These are phyloP conservation scores for Protosalanx chinensis DNA, from an alignment of 2,797 vertebrate genomes.

Conservation along the genomic window DNA sequence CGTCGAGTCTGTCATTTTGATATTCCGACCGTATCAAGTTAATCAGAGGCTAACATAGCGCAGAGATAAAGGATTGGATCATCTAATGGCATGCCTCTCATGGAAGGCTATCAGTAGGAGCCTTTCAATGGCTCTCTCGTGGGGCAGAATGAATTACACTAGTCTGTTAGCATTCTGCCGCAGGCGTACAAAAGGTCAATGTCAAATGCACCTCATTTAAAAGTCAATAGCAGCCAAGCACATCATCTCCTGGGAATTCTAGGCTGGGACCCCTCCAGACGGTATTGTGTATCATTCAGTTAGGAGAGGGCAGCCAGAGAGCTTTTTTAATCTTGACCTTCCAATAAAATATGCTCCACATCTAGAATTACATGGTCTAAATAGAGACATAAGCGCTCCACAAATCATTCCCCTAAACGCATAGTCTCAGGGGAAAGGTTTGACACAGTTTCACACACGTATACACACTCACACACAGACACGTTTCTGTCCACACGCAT, in stretches of 20 bases:
- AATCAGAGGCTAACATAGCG: conserved; percentile 54
- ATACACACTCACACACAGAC: neutral
- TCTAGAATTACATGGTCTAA: conserved; percentile 71
- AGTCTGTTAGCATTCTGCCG: conserved; percentile 73
- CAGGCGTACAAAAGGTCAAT: conserved; percentile 74
- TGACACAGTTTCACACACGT: conserved; percentile 43
- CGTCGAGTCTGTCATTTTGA: conserved; percentile 35
- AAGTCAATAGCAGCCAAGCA: conserved; percentile 75
- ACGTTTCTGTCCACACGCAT: neutral
- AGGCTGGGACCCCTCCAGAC: conserved; percentile 65
- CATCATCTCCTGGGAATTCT: conserved; percentile 76
- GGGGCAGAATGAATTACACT: conserved; percentile 67
- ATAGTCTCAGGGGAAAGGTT: conserved; percentile 57
- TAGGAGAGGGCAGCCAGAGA: conserved; percentile 67
- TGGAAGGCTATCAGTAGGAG: conserved; percentile 58
- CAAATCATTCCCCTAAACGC: conserved; percentile 62
- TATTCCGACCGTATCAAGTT: conserved; percentile 52
- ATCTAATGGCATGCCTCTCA: conserved; percentile 61
- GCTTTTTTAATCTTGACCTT: conserved; percentile 77
- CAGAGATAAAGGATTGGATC: conserved; percentile 63
- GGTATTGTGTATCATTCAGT: conserved; percentile 72
- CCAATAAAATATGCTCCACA: conserved; percentile 75
- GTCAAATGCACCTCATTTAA: conserved; percentile 78
- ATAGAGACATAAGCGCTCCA: conserved; percentile 71
- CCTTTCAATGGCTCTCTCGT: conserved; percentile 57